Percentiles rank a stretch among this genome's conserved stretches.
Evolutionary conservation across 2,113 vertebrate species (phyloP).

Genomic region (Glaucomys volans): DNA sequence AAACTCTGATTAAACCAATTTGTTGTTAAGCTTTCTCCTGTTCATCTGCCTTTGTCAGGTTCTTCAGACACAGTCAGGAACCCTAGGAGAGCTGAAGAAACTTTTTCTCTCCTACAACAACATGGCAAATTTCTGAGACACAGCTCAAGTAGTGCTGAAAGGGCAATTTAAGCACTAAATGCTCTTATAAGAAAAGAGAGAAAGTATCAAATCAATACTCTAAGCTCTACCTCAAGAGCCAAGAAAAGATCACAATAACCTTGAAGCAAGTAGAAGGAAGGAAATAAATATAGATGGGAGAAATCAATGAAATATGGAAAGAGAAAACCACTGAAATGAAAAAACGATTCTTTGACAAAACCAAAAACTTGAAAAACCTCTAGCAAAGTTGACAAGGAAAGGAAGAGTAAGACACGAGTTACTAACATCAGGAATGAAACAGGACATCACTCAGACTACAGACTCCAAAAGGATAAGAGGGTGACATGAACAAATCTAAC

Average conservation of each 20-base stretch:
- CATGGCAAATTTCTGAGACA: neutral
- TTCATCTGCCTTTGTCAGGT: neutral
- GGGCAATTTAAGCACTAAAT: neutral
- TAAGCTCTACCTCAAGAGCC: neutral
- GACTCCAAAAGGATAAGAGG: neutral
- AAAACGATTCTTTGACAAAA: neutral
- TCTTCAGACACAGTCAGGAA: neutral
- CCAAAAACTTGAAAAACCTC: neutral
- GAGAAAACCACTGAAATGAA: neutral
- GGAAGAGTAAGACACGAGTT: neutral
- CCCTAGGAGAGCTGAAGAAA: neutral
- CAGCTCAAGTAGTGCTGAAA: neutral
- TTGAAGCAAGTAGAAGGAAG: neutral
- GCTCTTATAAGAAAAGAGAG: neutral
- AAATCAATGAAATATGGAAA: neutral
- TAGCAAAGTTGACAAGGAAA: neutral
- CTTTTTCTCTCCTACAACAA: neutral
- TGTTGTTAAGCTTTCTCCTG: neutral
- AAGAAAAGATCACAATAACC: neutral
- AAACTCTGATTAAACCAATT: neutral
- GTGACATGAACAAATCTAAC: neutral
- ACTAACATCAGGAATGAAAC: neutral
- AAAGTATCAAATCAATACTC: neutral
- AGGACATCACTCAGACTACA: neutral
- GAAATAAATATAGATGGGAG: neutral